Percentiles rank a stretch among this genome's conserved stretches.
Evolutionary conservation across 2,797 vertebrate species (phyloP).

Genomic region (Synaphobranchus kaupii): DNA sequence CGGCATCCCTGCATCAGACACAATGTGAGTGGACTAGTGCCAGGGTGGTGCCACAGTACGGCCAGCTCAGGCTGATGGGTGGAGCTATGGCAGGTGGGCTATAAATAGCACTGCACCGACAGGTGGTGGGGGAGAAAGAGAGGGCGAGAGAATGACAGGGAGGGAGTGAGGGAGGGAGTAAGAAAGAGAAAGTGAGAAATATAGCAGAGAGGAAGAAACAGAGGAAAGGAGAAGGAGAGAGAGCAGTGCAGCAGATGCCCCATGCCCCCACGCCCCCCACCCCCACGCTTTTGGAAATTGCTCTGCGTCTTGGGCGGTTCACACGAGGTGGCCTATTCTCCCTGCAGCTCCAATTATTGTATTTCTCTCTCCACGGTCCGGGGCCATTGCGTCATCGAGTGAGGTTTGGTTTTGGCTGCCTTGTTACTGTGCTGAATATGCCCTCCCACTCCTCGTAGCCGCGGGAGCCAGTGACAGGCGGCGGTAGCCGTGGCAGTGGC

Average conservation of each 20-base stretch:
- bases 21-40: constrained; percentile 15
- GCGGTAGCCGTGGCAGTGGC: background rate
- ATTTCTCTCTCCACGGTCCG: constrained; percentile 15
- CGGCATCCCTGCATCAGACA: background rate
- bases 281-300: constrained; percentile 7
- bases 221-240: background rate
- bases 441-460: background rate
- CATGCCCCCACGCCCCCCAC: background rate
- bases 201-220: constrained; percentile 57
- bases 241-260: constrained; percentile 32
- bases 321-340: constrained; percentile 20
- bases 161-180: background rate
- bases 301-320: constrained; percentile 27
- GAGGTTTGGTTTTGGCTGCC: background rate
- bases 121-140: background rate
- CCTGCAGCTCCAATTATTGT: constrained; percentile 19
- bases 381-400: constrained; percentile 2
- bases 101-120: constrained; percentile 64
- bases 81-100: constrained; percentile 63
- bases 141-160: background rate
- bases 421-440: constrained; percentile 29
- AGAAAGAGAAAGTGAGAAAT: constrained; percentile 61
- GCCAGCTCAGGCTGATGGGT: constrained; percentile 57
- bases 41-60: background rate
- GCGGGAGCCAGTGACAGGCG: background rate